Base-by-base conservation (phyloP, 1,140 invertebrate genomes). In the Philopotamus ludificatus region DNA sequence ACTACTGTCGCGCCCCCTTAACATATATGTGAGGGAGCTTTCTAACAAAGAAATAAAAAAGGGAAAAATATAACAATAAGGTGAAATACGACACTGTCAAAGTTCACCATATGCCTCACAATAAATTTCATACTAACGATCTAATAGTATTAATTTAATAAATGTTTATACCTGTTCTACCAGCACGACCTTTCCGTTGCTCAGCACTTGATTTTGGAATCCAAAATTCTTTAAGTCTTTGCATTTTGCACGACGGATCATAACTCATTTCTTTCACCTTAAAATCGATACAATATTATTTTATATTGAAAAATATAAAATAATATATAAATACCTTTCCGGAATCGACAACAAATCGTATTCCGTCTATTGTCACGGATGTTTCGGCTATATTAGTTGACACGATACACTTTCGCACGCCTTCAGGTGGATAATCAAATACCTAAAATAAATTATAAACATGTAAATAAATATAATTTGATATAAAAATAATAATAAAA, bases 351-450 rank as follows among this genome's bases (percentile, higher is more conserved):
- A 99, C 97, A 83, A 99, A 99, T 74, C 97, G 81, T 65, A 99
- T 92, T 2, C 97, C 97, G 81, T 99, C 97, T 63, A 99, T 98
- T 0, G 98, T 99, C 2, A 99, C 90, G 3, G 96, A 99, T 0
- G 98, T 99, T 83, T 99, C 98, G 0, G 98, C 97, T 62, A 99
- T 99, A 74, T 99, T 99, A n/a, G 97, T 99, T 0, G 95, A 95
- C 1, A 99, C 87, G 65, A 99, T 96, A 75, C 97, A 99, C 80
- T 99, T 99, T 66, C 97, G 82, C 1, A 95, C 84, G 21, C 95
- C 93, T 65, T 95, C 92, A 16, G 95, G 96, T n/a, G 95, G 85
- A 76, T 95, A 93, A 73, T 98, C 94, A 78, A 99, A 99, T 3
- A 98, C 93, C 89, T 92, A 66, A 34, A 76, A 79, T 15, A 16